Conservation (phyloP, 2,797 vertebrate genomes). For the Hemitrygon akajei region DNA sequence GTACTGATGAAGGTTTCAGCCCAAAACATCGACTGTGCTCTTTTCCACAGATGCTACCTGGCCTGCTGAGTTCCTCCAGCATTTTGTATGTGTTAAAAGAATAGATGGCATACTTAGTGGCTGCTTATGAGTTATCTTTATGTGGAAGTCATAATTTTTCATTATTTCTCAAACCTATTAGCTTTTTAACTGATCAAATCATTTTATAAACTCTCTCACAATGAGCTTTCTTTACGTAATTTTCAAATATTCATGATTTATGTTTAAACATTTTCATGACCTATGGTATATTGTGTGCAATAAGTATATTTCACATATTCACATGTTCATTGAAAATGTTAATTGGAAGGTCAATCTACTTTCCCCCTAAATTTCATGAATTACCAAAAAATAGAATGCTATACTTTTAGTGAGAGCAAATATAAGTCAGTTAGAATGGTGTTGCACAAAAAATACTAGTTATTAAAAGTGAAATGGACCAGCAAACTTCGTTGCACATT, state of each 20-base stretch:
- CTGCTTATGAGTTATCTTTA: background rate
- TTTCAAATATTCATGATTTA: background rate
- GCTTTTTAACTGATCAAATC: background rate
- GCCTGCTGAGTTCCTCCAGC: too few relatives aligned
- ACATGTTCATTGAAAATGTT: background rate
- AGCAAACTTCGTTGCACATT: background rate
- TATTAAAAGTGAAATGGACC: background rate
- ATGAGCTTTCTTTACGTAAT: background rate
- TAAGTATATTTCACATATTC: background rate
- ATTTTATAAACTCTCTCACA: too few relatives aligned
- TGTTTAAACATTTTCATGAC: too few relatives aligned
- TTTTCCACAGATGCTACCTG: too few relatives aligned
- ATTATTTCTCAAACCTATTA: background rate
- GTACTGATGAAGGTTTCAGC: too few relatives aligned
- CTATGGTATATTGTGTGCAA: too few relatives aligned
- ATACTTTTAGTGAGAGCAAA: background rate
- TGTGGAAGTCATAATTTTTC: too few relatives aligned
- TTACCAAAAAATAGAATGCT: background rate
- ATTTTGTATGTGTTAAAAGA: background rate
- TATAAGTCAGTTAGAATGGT: background rate
- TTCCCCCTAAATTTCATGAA: background rate
- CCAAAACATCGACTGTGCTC: too few relatives aligned
- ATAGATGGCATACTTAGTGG: background rate
- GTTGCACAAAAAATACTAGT: background rate
- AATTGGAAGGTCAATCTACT: background rate